phyloP scores from a whole-genome alignment of 2,113 vertebrate genomes.

The Recurvirostra avosetta region DNA sequence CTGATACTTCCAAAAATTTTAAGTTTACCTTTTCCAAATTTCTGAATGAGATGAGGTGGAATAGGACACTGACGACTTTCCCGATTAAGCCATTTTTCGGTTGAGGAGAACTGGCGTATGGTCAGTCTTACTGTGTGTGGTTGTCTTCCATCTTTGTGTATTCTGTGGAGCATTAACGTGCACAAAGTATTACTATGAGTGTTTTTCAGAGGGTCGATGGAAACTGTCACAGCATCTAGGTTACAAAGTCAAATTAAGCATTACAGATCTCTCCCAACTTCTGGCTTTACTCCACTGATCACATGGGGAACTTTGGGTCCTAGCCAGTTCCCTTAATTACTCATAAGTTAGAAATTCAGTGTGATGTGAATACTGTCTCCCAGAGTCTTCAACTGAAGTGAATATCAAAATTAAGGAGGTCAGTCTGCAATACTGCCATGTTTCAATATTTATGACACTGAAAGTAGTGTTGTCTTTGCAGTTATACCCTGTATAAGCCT shows the following conservation, averaged over 20 bases:
- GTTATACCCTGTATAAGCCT: not conserved
- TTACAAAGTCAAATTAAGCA: not conserved
- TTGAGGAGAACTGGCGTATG: conserved; percentile 71
- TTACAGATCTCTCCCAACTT: not conserved
- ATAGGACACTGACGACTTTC: conserved; percentile 88
- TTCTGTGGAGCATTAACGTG: conserved; percentile 51
- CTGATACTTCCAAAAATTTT: not conserved
- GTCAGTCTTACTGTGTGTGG: conserved; percentile 83
- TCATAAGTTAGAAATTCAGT: not conserved
- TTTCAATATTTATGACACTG: not conserved
- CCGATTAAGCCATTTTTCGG: conserved; percentile 75
- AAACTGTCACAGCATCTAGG: not conserved
- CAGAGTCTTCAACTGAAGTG: not conserved
- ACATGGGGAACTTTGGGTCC: not conserved
- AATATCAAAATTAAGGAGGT: not conserved
- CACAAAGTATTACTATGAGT: not conserved
- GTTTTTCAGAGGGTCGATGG: not conserved
- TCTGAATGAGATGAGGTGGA: conserved; percentile 78
- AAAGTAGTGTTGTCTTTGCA: not conserved
- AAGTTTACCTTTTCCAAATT: conserved; percentile 74
- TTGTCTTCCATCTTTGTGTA: conserved; percentile 82
- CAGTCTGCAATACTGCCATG: not conserved
- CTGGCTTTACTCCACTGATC: not conserved
- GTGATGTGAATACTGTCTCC: not conserved
- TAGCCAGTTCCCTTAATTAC: not conserved